Evolutionary conservation across 2,797 vertebrate genomes (phyloP).

Genomic region (Florisuga fusca): DNA sequence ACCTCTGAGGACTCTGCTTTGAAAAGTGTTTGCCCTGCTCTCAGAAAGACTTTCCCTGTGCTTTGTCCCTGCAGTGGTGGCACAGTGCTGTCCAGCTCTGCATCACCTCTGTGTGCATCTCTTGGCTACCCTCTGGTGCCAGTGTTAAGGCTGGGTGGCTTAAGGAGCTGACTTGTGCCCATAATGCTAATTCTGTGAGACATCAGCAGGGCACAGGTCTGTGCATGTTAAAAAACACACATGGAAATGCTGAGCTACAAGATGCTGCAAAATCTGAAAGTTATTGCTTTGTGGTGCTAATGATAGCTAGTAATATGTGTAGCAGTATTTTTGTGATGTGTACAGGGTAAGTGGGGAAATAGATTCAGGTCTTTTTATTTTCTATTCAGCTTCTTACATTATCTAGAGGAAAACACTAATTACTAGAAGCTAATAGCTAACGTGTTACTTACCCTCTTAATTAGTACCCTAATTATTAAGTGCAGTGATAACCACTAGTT

Average conservation of each 20-base stretch:
- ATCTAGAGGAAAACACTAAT: constrained; percentile 55
- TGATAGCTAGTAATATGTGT: not conserved
- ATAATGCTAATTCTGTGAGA: not conserved
- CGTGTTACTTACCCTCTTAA: constrained; percentile 59
- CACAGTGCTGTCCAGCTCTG: not conserved
- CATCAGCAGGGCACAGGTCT: not conserved
- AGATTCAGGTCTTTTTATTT: constrained; percentile 30
- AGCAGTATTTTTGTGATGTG: not conserved
- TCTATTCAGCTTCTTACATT: constrained; percentile 48
- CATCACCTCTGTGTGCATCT: not conserved
- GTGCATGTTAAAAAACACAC: not conserved
- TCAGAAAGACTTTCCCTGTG: not conserved
- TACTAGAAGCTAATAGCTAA: constrained; percentile 52
- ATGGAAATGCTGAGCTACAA: not conserved
- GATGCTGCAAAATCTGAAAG: not conserved
- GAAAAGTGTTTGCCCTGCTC: not conserved
- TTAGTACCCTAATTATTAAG: constrained; percentile 64
- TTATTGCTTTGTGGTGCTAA: not conserved
- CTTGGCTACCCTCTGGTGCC: not conserved
- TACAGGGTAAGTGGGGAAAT: not conserved
- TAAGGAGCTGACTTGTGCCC: not conserved
- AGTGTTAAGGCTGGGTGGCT: not conserved
- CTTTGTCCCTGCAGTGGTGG: not conserved
- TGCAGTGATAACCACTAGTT: constrained; percentile 57
- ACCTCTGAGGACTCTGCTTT: not conserved